Evolutionary conservation across 2,888 invertebrate genomes (phyloP).

Genomic region (Ptychoptera contaminata): DNA sequence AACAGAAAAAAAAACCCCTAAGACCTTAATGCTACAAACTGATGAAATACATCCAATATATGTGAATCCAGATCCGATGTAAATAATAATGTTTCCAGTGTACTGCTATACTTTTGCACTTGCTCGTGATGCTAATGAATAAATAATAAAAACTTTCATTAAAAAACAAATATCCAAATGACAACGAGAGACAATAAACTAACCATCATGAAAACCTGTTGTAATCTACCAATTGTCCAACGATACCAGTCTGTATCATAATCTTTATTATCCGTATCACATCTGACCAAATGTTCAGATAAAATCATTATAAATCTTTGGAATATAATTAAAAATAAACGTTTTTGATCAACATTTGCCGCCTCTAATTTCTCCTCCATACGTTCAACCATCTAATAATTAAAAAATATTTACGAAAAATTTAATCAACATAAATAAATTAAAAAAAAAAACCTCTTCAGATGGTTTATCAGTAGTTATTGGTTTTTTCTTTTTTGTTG

Average conservation of each 20-base stretch:
- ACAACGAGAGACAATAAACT: conserved; percentile 21
- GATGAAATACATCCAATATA: conserved; percentile 92
- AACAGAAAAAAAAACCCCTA: conserved; percentile 5
- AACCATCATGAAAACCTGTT: conserved; percentile 88
- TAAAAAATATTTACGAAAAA: conserved; percentile 1
- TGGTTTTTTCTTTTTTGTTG: conserved; percentile 33
- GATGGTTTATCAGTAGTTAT: conserved; percentile 39
- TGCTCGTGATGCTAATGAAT: conserved; percentile 77
- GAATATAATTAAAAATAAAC: conserved; percentile 90
- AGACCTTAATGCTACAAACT: conserved; percentile 71
- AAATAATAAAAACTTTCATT: conserved; percentile 21
- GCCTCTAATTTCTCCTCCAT: conserved; percentile 92
- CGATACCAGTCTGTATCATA: conserved; percentile 92
- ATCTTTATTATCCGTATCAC: conserved; percentile 85
- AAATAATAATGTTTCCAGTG: conserved; percentile 87
- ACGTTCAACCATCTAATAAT: conserved; percentile 63
- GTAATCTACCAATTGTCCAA: conserved; percentile 86
- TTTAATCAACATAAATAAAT: neutral
- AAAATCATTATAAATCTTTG: conserved; percentile 97
- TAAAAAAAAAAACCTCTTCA: conserved; percentile 35
- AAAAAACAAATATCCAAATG: neutral
- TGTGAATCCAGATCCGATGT: conserved; percentile 92
- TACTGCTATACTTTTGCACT: conserved; percentile 91
- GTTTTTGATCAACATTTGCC: conserved; percentile 92
- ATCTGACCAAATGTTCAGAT: conserved; percentile 85